Base-by-base conservation (phyloP, 1,140 invertebrate genomes). In the Octopus bimaculoides region DNA sequence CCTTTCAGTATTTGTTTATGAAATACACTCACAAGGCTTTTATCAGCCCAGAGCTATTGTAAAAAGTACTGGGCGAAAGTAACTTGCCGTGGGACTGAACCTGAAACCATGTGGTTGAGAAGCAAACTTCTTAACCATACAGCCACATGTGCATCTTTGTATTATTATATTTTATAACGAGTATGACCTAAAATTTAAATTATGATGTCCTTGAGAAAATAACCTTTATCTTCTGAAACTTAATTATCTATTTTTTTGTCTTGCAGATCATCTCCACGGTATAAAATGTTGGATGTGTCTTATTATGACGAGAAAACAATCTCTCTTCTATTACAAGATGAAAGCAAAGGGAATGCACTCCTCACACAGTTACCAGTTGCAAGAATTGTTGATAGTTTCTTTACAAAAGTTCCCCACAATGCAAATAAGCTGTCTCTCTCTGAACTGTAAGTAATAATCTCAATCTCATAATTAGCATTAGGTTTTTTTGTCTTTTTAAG, bases 301-400 rank as follows among this genome's bases (percentile, higher is more conserved):
- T 96, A 96, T 90, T 97, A 96, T 90, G 95, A 95, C 1, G 90
- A 93, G 55, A 93, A 94, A 71, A 93, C 93, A 76, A 84, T 97
- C 4, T 96, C 95, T 8, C 85, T 97, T 52, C 88, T 97, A 12
- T 86, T 96, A 26, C 77, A 84, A 10, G 87, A 90, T 76, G 83
- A 87, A 10, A 78, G 54, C 0, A 85, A 85, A 41, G 83, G 82
- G 12, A 81, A 54, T 9, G 86, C 89, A 4, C 83, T 89, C 1
- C 83, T 90, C 55, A 78, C 87, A 5, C 90, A 91, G 81, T 54
- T 90, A 8, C 81, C 86, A 1, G 77, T 90, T 4, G 73, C 78
- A 3, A 78, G 80, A 6, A 54, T 87, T 4, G 77, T 83, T 4
- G 77, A 83, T 10, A 76, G 81, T 20, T 75, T 75, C n/a, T 86